Percentiles rank a stretch among this genome's conserved stretches.
phyloP scores from a whole-genome alignment of 1,140 invertebrate genomes.

The Aphis gossypii region DNA sequence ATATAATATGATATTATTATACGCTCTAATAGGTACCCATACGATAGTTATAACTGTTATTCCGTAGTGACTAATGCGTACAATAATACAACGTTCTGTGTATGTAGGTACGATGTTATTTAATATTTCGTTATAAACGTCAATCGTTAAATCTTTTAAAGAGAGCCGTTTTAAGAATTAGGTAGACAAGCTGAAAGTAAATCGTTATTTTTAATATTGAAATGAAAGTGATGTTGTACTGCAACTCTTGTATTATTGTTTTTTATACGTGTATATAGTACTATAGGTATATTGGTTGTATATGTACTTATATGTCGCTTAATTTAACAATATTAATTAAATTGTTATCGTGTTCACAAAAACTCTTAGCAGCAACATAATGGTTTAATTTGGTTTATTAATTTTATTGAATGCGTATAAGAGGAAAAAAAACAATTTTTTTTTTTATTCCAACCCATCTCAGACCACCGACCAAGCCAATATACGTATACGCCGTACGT shows the following conservation, averaged over 20 bases:
- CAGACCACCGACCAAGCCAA: constrained; percentile 52
- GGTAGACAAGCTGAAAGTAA: neutral
- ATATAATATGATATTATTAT: neutral
- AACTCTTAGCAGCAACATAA: neutral
- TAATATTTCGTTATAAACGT: neutral
- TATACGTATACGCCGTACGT: neutral
- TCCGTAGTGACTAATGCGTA: neutral
- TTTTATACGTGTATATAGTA: neutral
- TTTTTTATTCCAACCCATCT: constrained; percentile 22
- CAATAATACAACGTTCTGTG: neutral
- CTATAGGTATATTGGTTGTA: neutral
- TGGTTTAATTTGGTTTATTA: constrained; percentile 39
- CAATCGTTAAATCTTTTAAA: neutral
- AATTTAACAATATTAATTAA: constrained; percentile 31
- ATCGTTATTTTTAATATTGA: neutral
- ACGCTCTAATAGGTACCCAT: neutral
- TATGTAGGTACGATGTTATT: neutral
- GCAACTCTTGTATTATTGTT: neutral
- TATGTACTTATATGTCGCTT: neutral
- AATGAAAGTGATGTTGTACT: neutral
- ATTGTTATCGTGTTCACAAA: neutral
- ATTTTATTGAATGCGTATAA: neutral
- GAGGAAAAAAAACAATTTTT: constrained; percentile 21
- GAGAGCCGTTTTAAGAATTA: neutral
- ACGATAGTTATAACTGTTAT: neutral